These are phyloP conservation scores for Brachystomella parvula DNA, from an alignment of 1,140 invertebrate species.

Conservation along the genomic window DNA sequence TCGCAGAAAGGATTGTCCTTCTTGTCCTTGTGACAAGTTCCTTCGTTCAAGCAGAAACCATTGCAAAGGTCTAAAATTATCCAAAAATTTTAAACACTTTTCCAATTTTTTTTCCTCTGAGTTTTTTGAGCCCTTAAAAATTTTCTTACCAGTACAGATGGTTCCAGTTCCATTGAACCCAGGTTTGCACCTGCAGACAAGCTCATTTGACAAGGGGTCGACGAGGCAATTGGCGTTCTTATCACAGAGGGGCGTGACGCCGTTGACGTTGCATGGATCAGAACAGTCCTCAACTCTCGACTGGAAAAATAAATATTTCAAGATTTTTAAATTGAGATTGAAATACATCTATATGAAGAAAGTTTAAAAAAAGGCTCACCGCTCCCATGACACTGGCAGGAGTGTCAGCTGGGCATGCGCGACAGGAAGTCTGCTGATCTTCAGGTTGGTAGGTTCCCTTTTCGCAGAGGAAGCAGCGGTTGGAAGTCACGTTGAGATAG, in stretches of 20 bases:
- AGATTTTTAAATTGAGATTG: constrained; percentile 10
- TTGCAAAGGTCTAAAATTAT: constrained; percentile 69
- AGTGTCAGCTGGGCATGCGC: constrained; percentile 83
- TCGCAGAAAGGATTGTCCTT: constrained; percentile 74
- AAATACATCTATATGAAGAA: not conserved
- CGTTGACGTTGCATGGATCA: constrained; percentile 80
- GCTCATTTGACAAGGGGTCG: constrained; percentile 73
- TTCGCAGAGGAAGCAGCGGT: constrained; percentile 78
- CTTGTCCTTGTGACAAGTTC: constrained; percentile 56
- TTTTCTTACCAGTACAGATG: constrained; percentile 55
- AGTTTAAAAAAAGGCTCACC: constrained; percentile 48
- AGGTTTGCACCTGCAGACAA: constrained; percentile 86
- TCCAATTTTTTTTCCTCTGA: not conserved
- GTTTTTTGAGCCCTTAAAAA: not conserved
- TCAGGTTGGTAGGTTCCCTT: constrained; percentile 89
- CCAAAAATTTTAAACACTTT: constrained; percentile 13
- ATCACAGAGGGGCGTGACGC: constrained; percentile 71
- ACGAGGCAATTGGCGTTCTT: constrained; percentile 80
- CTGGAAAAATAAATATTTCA: constrained; percentile 44
- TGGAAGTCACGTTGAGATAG: constrained; percentile 73
- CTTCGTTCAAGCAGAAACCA: constrained; percentile 62
- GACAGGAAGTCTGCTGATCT: constrained; percentile 76
- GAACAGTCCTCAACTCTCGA: constrained; percentile 74
- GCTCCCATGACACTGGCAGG: constrained; percentile 75
- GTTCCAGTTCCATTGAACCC: constrained; percentile 84